A percentile compares a stretch with the other conserved stretches of the same genome.
phyloP scores from a whole-genome alignment of 2,113 vertebrate species.

The Crotalus viridis region DNA sequence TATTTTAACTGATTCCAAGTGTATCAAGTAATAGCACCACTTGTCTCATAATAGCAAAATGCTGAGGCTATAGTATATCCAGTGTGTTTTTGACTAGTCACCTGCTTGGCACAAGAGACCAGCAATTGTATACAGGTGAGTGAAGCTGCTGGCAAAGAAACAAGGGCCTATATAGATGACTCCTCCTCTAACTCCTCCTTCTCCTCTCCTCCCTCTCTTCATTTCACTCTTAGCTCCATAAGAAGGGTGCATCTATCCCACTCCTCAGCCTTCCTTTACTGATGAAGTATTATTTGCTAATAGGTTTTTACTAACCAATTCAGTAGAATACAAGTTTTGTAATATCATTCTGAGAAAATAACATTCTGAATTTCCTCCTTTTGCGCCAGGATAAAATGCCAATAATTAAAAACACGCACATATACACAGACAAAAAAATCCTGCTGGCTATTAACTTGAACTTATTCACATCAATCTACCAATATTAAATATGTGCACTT shows the following conservation, averaged over 20 bases:
- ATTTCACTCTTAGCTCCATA: neutral
- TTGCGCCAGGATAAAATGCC: neutral
- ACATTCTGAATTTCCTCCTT: neutral
- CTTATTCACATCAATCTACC: neutral
- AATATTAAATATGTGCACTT: neutral
- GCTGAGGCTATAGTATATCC: neutral
- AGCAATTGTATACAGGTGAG: neutral
- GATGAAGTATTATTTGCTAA: neutral
- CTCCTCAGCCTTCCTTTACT: neutral
- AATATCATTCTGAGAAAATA: neutral
- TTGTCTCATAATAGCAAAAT: neutral
- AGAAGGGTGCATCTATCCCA: neutral
- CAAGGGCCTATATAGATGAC: neutral
- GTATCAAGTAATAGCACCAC: neutral
- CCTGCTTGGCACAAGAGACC: neutral
- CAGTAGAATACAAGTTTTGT: neutral
- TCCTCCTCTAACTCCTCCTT: neutral
- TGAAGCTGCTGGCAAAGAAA: neutral
- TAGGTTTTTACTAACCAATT: neutral
- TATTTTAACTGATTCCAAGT: neutral
- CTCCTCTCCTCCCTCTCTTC: neutral
- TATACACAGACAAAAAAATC: neutral
- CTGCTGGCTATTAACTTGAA: neutral
- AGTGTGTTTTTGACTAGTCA: neutral
- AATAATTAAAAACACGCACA: neutral